These are phyloP conservation scores for Dromius quadrimaculatus DNA, from an alignment of 2,888 invertebrate species.

Conservation along the genomic window DNA sequence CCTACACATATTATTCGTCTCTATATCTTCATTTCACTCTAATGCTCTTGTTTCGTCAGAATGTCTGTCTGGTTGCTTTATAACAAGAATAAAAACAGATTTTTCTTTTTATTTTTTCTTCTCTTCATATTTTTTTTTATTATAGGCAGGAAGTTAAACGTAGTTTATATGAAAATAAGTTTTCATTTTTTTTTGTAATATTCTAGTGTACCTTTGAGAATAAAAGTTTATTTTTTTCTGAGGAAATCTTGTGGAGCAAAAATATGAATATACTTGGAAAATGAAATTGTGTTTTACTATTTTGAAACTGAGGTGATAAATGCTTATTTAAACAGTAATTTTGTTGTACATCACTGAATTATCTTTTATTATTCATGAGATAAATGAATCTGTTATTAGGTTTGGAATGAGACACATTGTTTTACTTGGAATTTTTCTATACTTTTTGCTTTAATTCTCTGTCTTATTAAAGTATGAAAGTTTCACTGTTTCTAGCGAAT, in stretches of 20 bases:
- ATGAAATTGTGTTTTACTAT: background rate
- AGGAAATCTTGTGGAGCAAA: conserved; percentile 4
- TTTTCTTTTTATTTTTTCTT: conserved; percentile 22
- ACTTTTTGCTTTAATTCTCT: too few species aligned
- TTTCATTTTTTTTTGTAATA: conserved; percentile 36
- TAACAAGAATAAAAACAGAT: conserved; percentile 31
- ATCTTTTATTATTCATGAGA: background rate
- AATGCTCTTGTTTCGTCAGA: conserved; percentile 7
- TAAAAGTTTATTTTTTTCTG: conserved; percentile 21
- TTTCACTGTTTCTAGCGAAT: too few species aligned
- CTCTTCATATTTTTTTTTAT: conserved; percentile 28
- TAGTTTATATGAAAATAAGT: conserved; percentile 37
- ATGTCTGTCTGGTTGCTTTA: conserved; percentile 1
- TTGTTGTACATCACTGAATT: background rate
- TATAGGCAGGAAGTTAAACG: conserved; percentile 34
- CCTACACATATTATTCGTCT: too few species aligned
- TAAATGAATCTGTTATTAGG: background rate
- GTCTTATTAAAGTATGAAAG: too few species aligned
- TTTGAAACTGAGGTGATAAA: conserved; percentile 1
- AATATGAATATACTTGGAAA: conserved; percentile 3
- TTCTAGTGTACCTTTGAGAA: conserved; percentile 10
- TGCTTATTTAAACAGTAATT: conserved; percentile 6
- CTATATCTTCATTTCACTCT: conserved; percentile 2
- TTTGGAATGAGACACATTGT: too few species aligned
- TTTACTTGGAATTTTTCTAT: too few species aligned